Evolutionary conservation across 2,113 vertebrate genomes (phyloP), one percentile per base, ranked within the genome.

Genomic region (Pseudorasbora parva): DNA sequence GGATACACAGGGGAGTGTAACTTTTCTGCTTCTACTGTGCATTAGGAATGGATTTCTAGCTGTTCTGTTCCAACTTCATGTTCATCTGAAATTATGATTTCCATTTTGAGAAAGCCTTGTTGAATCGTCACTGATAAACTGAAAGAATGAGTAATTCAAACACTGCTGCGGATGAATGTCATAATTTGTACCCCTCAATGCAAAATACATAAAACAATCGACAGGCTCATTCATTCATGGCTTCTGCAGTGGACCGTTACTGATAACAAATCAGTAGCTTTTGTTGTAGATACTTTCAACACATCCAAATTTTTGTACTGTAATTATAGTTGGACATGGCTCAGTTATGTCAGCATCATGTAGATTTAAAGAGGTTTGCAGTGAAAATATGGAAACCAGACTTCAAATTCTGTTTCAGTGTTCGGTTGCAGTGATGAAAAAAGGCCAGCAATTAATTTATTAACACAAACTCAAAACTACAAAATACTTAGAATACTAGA

Each of bases 71-170:
- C 74, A 77, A 41, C 51, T 23, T 23, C 30, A 23, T 72, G 68
- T 72, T 23, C 21, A 37, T 57, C 41, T 57, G 74, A 45, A 71
- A 71, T 10, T 0, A 19, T n/a, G 66, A 69, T 69, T 69, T 69
- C 15, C 49, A 33, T n/a, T 76, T 76, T 15, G 14, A 51, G 72
- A 74, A 54, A 51, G 25, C 25, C 15, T 75, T 51, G 7, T 23
- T 51, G 49, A 75, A 75, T 75, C 9, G 17, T 33, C 17, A 54
- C 49, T 75, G 74, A 77, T 77, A 57, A 56, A 57, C 30, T 77
- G 51, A 41, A 77, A 41, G 19, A 77, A 57, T 57, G 11, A 77
- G 74, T 41, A 56, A 41, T 77, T 77, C 51, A 77, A 57, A 77
- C 19, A 57, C 19, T 19, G 10, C 9, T 8, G 19, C 27, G 37